Conservation (phyloP, 2,113 vertebrate species). For the Sylvicapra grimmia region DNA sequence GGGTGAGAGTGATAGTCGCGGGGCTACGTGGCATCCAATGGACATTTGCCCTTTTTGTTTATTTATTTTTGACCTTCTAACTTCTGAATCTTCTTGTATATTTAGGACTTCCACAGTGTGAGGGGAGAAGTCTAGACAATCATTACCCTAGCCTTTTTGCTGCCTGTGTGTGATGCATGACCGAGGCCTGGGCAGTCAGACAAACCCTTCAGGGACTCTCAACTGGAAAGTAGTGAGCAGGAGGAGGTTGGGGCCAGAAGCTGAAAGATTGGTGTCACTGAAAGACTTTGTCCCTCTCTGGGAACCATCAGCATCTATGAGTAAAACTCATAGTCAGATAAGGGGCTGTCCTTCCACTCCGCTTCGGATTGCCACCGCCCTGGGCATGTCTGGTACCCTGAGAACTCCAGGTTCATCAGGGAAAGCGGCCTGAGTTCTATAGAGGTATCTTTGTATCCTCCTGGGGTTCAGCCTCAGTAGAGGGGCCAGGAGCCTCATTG, state of each 20-base stretch:
- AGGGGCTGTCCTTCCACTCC: background rate
- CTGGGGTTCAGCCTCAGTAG: background rate
- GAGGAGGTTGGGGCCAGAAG: background rate
- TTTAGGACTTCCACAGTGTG: background rate
- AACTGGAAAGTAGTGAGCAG: background rate
- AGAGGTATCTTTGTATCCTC: background rate
- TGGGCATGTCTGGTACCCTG: background rate
- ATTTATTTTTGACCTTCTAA: background rate
- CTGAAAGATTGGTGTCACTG: background rate
- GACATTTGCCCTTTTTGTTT: background rate
- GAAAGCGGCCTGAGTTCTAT: background rate
- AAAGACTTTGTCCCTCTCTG: background rate
- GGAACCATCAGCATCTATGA: background rate
- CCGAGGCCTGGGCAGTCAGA: background rate
- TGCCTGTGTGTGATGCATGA: background rate
- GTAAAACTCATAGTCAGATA: background rate
- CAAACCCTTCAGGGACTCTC: background rate
- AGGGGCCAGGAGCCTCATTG: background rate
- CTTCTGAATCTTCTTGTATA: background rate
- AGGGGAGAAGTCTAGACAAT: background rate
- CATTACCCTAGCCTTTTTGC: background rate
- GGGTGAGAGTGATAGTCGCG: background rate
- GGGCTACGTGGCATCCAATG: background rate
- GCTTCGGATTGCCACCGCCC: background rate
- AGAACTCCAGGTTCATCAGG: background rate